Conservation (phyloP, 1,140 invertebrate genomes). For the Sitophilus oryzae region DNA sequence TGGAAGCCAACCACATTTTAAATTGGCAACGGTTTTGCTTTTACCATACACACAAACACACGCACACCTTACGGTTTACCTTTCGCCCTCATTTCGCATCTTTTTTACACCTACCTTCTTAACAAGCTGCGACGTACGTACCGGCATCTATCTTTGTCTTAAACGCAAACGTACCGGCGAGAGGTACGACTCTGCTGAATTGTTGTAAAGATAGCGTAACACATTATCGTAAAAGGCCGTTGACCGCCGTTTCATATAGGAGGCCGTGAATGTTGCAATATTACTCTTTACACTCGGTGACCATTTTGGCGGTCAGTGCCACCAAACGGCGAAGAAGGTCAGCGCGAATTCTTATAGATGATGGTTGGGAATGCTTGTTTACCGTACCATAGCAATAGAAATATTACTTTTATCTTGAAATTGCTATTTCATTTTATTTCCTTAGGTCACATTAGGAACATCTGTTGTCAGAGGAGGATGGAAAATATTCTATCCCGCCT, state of each 20-base stretch:
- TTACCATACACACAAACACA: conserved; percentile 25
- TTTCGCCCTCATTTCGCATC: conserved; percentile 42
- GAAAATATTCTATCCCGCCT: no score
- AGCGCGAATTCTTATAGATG: neutral
- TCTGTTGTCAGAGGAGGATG: no score
- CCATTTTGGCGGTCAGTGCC: conserved; percentile 30
- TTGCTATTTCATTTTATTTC: no score
- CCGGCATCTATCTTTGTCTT: neutral
- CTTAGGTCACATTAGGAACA: no score
- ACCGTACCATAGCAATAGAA: neutral
- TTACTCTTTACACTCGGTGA: conserved; percentile 22
- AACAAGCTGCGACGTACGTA: conserved; percentile 23
- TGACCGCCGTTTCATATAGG: conserved; percentile 30
- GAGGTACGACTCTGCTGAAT: conserved; percentile 24
- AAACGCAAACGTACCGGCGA: neutral
- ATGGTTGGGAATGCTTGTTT: neutral
- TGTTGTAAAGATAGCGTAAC: conserved; percentile 37
- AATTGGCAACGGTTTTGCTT: neutral
- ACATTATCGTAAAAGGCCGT: conserved; percentile 37
- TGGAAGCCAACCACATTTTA: neutral
- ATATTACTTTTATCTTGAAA: no score
- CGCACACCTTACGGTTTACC: conserved; percentile 41
- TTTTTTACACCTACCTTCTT: conserved; percentile 41
- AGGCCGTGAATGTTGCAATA: conserved; percentile 25
- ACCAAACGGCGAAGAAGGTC: conserved; percentile 8